Evolutionary conservation across 2,113 vertebrate genomes (phyloP).

Genomic region (Acanthisitta chloris): DNA sequence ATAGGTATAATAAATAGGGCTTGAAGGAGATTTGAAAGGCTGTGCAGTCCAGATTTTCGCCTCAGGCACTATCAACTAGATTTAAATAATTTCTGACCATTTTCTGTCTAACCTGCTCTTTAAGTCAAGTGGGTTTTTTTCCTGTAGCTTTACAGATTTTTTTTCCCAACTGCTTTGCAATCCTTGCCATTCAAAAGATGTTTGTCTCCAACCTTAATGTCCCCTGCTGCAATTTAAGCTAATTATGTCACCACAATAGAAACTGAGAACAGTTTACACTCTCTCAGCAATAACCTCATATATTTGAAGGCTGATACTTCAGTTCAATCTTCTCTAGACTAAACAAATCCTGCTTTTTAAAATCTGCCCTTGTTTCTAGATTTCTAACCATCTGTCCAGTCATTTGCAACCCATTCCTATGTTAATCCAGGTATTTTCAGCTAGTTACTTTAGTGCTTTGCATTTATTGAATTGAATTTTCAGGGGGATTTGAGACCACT

Average conservation of each 20-base stretch:
- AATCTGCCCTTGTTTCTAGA: not conserved
- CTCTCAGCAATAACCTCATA: not conserved
- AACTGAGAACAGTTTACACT: not conserved
- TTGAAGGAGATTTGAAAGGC: not conserved
- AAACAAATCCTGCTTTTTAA: not conserved
- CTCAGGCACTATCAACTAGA: not conserved
- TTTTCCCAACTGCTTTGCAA: not conserved
- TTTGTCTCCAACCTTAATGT: not conserved
- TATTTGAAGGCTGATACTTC: not conserved
- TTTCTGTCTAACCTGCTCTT: not conserved
- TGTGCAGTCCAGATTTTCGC: not conserved
- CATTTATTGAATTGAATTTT: not conserved
- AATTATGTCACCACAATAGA: not conserved
- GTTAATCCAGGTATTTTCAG: not conserved
- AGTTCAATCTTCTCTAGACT: not conserved
- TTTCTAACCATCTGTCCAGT: not conserved
- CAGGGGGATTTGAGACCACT: not conserved
- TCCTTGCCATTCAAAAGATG: not conserved
- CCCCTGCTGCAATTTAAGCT: not conserved
- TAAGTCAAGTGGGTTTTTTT: not conserved
- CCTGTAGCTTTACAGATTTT: not conserved
- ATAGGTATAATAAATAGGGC: not conserved
- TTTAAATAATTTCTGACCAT: not conserved
- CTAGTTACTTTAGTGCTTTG: not conserved
- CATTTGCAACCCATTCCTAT: not conserved